These are phyloP conservation scores for Kryptopterus vitreolus DNA, from an alignment of 2,797 vertebrate species.

Conservation along the genomic window DNA sequence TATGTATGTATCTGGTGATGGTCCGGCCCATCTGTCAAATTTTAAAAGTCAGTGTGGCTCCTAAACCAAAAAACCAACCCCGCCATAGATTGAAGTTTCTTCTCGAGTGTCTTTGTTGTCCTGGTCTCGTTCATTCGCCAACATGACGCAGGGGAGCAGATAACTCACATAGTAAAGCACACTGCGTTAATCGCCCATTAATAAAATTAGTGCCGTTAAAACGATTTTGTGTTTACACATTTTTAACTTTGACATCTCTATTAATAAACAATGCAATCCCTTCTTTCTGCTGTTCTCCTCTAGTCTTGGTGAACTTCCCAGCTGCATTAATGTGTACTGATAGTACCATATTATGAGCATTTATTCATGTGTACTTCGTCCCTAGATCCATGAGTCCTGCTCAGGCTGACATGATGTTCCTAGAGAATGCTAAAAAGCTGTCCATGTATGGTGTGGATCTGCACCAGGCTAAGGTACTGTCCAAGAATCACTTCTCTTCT, in stretches of 20 bases:
- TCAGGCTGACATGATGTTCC: constrained; percentile 94
- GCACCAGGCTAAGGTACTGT: constrained; percentile 92
- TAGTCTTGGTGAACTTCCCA: not conserved
- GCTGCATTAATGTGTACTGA: not conserved
- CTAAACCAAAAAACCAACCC: too few species aligned
- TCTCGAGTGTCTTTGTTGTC: too few species aligned
- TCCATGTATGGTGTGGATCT: constrained; percentile 98
- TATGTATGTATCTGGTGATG: too few species aligned
- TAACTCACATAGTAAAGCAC: too few species aligned
- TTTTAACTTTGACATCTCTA: not conserved
- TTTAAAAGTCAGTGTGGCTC: too few species aligned
- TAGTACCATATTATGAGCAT: not conserved
- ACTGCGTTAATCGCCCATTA: too few species aligned
- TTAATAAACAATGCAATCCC: not conserved
- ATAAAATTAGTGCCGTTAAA: too few species aligned
- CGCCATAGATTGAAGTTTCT: too few species aligned
- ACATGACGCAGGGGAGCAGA: too few species aligned
- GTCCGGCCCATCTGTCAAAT: too few species aligned
- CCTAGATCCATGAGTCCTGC: constrained; percentile 92
- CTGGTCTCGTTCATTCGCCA: too few species aligned
- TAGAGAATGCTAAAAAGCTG: constrained; percentile 97
- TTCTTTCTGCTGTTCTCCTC: not conserved
- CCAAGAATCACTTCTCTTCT: not conserved
- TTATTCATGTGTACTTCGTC: not conserved
- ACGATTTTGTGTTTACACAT: too few species aligned